Evolutionary conservation across 1,140 invertebrate genomes (phyloP).

Genomic region (Idris sp.): DNA sequence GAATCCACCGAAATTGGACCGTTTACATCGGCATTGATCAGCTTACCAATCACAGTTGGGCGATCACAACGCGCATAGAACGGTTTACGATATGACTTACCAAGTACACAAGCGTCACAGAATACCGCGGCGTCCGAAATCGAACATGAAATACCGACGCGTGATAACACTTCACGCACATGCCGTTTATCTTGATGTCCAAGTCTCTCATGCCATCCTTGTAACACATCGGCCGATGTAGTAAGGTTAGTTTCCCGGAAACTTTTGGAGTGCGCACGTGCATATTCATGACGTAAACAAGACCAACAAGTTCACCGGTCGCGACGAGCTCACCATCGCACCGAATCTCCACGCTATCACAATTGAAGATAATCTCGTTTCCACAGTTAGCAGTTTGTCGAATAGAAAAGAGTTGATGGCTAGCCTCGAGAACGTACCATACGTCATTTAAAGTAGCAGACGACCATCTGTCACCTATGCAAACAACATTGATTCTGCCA

Average conservation of each 20-base stretch:
- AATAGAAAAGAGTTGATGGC: constrained; percentile 28
- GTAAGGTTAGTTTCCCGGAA: constrained; percentile 11
- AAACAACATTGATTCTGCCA: constrained; percentile 11
- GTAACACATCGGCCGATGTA: constrained; percentile 35
- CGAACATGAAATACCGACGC: constrained; percentile 5
- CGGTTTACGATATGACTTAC: constrained; percentile 30
- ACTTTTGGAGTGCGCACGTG: constrained; percentile 5
- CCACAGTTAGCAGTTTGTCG: constrained; percentile 7
- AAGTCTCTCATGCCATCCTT: constrained; percentile 48
- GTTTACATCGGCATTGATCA: constrained; percentile 40
- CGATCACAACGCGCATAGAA: constrained; percentile 10
- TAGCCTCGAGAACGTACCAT: constrained; percentile 30
- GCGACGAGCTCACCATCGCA: constrained; percentile 4
- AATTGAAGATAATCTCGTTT: background rate
- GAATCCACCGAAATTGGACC: constrained; percentile 21
- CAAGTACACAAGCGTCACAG: constrained; percentile 31
- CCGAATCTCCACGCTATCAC: background rate
- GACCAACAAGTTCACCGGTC: constrained; percentile 13
- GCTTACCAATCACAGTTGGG: constrained; percentile 13
- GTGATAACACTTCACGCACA: constrained; percentile 38
- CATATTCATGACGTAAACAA: constrained; percentile 25
- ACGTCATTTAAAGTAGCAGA: constrained; percentile 28
- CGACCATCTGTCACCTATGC: constrained; percentile 5
- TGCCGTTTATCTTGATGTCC: constrained; percentile 56
- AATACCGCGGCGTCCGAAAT: constrained; percentile 2